Evolutionary conservation across 2,888 invertebrate species (phyloP).

Genomic region (Sepiola atlantica): DNA sequence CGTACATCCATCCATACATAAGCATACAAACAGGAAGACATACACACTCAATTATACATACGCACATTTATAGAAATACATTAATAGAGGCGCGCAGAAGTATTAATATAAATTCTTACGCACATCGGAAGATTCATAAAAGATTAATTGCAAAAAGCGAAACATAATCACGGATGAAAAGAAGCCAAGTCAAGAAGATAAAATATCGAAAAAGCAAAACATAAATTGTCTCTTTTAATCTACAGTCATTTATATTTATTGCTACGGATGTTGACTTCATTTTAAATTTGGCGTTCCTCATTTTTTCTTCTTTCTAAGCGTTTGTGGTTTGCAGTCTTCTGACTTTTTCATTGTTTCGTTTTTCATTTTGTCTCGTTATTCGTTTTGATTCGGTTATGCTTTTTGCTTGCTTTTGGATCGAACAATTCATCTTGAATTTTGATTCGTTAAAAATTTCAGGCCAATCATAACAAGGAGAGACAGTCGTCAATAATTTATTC

Average conservation of each 20-base stretch:
- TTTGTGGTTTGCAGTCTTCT: neutral
- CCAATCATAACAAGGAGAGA: neutral
- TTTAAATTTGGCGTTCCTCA: neutral
- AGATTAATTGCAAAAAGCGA: neutral
- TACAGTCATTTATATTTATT: neutral
- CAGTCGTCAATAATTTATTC: neutral
- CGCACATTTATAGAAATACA: neutral
- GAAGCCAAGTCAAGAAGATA: neutral
- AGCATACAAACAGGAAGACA: too few species aligned
- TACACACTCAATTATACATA: too few species aligned
- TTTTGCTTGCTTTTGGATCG: neutral
- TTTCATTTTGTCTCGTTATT: neutral
- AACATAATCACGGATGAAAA: neutral
- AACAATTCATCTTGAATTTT: neutral
- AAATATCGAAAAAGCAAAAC: neutral
- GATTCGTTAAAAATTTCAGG: constrained; percentile 10
- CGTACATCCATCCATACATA: too few species aligned
- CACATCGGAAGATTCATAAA: neutral
- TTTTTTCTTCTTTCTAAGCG: neutral
- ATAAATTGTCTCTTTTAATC: neutral
- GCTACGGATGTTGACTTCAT: neutral
- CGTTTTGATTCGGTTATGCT: neutral
- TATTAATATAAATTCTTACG: neutral
- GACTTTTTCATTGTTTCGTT: neutral
- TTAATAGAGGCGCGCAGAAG: neutral